Base-by-base conservation (phyloP, 2,797 vertebrate species). In the Tangara arthus region DNA sequence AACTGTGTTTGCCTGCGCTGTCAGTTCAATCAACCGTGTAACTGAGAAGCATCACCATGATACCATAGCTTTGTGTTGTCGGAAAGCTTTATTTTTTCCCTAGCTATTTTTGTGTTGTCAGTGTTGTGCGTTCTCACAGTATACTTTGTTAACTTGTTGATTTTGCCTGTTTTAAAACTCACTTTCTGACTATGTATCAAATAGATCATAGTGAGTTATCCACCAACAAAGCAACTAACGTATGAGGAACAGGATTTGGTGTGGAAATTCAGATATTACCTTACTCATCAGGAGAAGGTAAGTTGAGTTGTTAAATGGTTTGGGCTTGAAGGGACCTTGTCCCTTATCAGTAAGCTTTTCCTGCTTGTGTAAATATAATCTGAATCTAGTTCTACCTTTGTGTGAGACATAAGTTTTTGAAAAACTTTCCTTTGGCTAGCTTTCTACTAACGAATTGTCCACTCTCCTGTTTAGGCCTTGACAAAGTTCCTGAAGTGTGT, bases 401-500 rank as follows among this genome's bases (percentile, higher is more conserved):
- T 1, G 2, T 46, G 23, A 82, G 61, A 53, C 22, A 12, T 34
- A 20, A 15, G 18, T 72, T 69, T 77, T 30, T 93, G 27, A 50
- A 75, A 59, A 28, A 1, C 10, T 72, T 78, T 69, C 2, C 79
- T 92, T 26, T 59, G 16, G 4, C 8, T 78, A 32, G 12, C 3
- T 28, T 76, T 87, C 60, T 24, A 14, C 8, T 66, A 6, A 32
- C 35, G 2, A 57, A 6, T 87, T 92, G 6, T 57, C 19, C 14
- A 12, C 87, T 65, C 21, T 66, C 14, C 18, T 68, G 21, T 90
- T n/a, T 95, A 99, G 99, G 99, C 99, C 17, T 97, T 99, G 96
- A 99, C 99, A 16, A 99, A 99, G 97, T 99, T 99, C 97, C 98
- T 99, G 73, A 99, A 99, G 97, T 99, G 99, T 97, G 99, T 99